Evolutionary conservation across 2,888 invertebrate species (phyloP).

Genomic region (Dynastes hyllus): DNA sequence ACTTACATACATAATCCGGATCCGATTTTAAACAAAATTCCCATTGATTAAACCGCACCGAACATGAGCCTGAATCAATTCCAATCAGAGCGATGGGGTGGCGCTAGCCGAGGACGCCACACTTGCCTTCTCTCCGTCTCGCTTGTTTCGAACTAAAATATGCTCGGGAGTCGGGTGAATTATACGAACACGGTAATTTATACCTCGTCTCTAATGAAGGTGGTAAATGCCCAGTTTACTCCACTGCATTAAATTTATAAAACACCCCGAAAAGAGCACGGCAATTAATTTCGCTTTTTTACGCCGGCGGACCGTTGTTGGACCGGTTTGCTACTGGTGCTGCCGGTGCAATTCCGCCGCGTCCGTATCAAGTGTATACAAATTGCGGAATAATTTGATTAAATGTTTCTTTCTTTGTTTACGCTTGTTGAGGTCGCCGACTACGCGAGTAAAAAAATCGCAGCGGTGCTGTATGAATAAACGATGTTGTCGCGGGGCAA

Average conservation of each 20-base stretch:
- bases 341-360: constrained; percentile 19
- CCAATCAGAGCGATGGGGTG: constrained; percentile 26
- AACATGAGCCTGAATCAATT: constrained; percentile 41
- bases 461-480: constrained; percentile 4
- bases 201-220: constrained; percentile 68
- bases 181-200: constrained; percentile 69
- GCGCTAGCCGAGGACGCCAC: constrained; percentile 13
- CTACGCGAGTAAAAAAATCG: constrained; percentile 5
- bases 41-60: constrained; percentile 20
- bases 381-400: constrained; percentile 47
- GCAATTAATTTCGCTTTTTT: constrained; percentile 50
- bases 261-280: constrained; percentile 58
- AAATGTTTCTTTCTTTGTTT: constrained; percentile 44
- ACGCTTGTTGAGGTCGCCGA: constrained; percentile 38
- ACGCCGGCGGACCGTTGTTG: background rate
- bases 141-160: constrained; percentile 64
- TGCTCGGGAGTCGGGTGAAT: constrained; percentile 66
- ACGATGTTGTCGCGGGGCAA: constrained; percentile 8
- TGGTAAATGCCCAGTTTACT: constrained; percentile 67
- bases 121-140: constrained; percentile 28
- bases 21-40: constrained; percentile 29
- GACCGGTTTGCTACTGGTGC: background rate
- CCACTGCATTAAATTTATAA: constrained; percentile 66
- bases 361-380: constrained; percentile 36
- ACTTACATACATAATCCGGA: background rate